These are phyloP conservation scores for Proteles cristata DNA, from an alignment of 2,113 vertebrate species.

Conservation along the genomic window DNA sequence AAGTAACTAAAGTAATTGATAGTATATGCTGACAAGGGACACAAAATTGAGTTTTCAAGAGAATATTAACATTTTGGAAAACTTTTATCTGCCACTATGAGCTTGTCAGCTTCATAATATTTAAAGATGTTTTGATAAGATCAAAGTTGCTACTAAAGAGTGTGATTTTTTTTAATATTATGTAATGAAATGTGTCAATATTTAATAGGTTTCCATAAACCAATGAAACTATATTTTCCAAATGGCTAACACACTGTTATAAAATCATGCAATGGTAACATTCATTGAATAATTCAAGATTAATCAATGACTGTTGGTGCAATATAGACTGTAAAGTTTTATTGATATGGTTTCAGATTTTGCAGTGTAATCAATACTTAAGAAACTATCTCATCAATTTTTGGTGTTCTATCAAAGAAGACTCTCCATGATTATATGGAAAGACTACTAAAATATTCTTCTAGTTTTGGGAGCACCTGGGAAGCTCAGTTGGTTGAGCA, in stretches of 20 bases:
- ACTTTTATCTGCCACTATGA: neutral
- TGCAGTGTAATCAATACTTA: neutral
- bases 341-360: neutral
- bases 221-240: neutral
- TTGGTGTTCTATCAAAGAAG: neutral
- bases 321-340: neutral
- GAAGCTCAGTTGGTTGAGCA: too few species aligned
- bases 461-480: neutral
- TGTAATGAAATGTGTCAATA: neutral
- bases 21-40: neutral
- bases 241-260: neutral
- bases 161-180: neutral
- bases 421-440: neutral
- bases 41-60: neutral
- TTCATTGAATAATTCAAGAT: neutral
- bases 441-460: neutral
- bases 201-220: neutral
- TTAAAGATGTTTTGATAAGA: neutral
- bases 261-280: neutral
- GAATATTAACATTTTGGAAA: constrained; percentile 30
- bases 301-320: neutral
- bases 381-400: neutral
- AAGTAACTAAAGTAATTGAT: neutral
- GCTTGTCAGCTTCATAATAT: neutral
- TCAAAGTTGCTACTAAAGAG: neutral